Evolutionary conservation across 2,888 invertebrate species (phyloP), one percentile per base, ranked within the genome.

Genomic region (Agrilus biguttatus): DNA sequence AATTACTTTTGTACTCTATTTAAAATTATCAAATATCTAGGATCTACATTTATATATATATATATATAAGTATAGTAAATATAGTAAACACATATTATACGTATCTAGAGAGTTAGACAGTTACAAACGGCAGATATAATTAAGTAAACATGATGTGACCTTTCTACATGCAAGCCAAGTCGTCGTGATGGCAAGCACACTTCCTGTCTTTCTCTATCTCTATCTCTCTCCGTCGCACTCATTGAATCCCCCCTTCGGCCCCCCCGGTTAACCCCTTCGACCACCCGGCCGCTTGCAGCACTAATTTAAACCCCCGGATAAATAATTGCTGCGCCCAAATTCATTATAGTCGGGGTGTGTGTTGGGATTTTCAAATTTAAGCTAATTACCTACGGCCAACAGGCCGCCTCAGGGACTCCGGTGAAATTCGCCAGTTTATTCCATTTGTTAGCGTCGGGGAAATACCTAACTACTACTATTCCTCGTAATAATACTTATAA

Each of bases 271-370:
- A 43, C 40, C 39, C 36, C 41, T 28, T 28, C 23, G 41, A 37
- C 8, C 21, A 14, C 39, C 35, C 36, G 33, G 35, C 17, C 36
- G 40, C 42, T 23, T 55, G 55, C 55, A 54, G 53, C 53, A 51
- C 55, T 53, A 55, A 55, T 55, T 55, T 55, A 55, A 53, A 55
- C 49, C 51, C 50, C 47, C 47, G 49, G 51, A 51, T 55, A 55
- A 55, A 54, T 55, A 55, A 55, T 55, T 55, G 51, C 53, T 48
- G 49, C 50, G 49, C 53, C 54, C 52, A 53, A 55, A 55, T 55
- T 53, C 55, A 55, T 55, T 55, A 53, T 52, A 51, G 48, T 52
- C 44, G 45, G 45, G 47, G 45, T 28, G 45, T 45, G 47, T 47
- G 51, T 51, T 47, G 46, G 46, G 50, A 50, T 50, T 52, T 51